Evolutionary conservation across 2,797 vertebrate genomes (phyloP).

Genomic region (Labeo calbasu): DNA sequence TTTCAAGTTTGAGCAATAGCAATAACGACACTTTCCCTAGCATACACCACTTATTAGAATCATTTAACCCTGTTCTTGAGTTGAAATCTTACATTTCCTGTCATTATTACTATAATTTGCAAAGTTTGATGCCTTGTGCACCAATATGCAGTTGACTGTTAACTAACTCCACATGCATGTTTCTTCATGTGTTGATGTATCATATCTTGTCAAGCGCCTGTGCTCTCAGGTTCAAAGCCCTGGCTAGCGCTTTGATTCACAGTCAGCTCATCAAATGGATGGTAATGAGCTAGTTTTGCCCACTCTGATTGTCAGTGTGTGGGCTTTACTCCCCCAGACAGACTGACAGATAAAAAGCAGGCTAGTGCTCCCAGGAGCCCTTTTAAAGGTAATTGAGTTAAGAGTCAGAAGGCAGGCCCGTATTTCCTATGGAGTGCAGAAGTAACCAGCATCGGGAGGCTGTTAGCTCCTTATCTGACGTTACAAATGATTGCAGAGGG

Average conservation of each 20-base stretch:
- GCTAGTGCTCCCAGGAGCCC: constrained; percentile 53
- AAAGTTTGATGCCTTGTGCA: constrained; percentile 9
- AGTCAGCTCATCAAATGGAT: constrained; percentile 56
- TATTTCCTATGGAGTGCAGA: constrained; percentile 39
- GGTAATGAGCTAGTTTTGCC: constrained; percentile 57
- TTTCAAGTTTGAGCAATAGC: neutral
- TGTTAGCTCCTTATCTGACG: constrained; percentile 46
- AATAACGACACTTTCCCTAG: neutral
- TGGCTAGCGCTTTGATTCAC: constrained; percentile 54
- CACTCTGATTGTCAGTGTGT: constrained; percentile 57
- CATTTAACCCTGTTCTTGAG: neutral
- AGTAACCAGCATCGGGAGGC: constrained; percentile 37
- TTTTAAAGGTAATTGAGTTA: constrained; percentile 58
- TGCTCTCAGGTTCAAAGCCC: constrained; percentile 59
- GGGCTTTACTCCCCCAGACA: constrained; percentile 46
- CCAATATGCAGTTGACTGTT: constrained; percentile 12
- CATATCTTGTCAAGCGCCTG: constrained; percentile 48
- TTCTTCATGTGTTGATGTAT: constrained; percentile 54
- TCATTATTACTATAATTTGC: neutral
- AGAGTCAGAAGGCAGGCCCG: constrained; percentile 47
- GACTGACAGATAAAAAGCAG: constrained; percentile 59
- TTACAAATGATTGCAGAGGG: constrained; percentile 47
- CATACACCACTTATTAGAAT: constrained; percentile 3
- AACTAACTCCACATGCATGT: constrained; percentile 40
- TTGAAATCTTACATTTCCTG: neutral